Evolutionary conservation across 2,113 vertebrate genomes (phyloP).

Genomic region (Mohoua ochrocephala): DNA sequence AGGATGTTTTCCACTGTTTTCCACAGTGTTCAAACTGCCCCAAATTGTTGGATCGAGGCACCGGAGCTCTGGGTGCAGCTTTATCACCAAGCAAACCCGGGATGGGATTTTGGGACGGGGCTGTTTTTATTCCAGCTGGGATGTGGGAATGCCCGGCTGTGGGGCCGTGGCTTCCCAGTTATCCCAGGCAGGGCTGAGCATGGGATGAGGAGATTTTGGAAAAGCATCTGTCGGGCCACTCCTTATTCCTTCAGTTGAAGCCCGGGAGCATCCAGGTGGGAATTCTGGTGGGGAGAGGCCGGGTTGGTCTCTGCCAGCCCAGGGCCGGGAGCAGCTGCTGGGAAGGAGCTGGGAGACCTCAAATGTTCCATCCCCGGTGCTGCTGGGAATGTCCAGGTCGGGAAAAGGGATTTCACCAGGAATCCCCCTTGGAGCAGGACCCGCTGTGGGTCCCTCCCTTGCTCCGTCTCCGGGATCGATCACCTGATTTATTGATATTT

Average conservation of each 20-base stretch:
- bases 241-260: no score
- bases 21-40: neutral
- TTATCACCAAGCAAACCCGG: neutral
- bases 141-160: neutral
- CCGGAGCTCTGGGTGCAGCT: neutral
- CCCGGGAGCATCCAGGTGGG: neutral
- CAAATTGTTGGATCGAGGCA: fast-evolving
- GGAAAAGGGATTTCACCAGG: neutral
- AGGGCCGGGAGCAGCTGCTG: neutral
- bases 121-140: neutral
- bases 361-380: fast-evolving
- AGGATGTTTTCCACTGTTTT: fast-evolving
- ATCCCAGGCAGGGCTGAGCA: neutral
- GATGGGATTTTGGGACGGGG: fast-evolving
- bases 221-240: fast-evolving
- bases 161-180: fast-evolving
- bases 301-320: neutral
- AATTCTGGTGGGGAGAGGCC: neutral
- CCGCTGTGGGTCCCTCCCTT: neutral
- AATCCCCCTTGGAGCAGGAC: neutral
- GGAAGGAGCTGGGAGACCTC: neutral
- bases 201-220: neutral
- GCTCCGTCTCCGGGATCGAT: no score
- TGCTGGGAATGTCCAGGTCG: neutral
- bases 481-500: neutral